Evolutionary conservation across 2,797 vertebrate species (phyloP).

Genomic region (Bryconaethiops microstoma): DNA sequence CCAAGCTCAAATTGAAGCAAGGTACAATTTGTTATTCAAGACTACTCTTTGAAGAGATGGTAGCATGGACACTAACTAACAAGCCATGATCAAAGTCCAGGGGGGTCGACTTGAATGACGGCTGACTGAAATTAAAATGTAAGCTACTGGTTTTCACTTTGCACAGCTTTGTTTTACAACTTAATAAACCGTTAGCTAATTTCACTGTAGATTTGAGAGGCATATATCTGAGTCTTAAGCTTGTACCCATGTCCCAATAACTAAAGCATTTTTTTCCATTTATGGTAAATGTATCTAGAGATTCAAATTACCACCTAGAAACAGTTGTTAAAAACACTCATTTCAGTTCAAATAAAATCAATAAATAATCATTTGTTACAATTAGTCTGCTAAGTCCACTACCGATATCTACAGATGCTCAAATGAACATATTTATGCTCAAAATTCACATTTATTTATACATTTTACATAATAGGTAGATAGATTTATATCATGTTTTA

Average conservation of each 20-base stretch:
- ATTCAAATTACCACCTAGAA: no score
- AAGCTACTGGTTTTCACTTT: conserved; percentile 14
- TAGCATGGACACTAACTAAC: conserved; percentile 53
- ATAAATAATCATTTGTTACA: no score
- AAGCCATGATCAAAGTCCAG: conserved; percentile 61
- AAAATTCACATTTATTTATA: no score
- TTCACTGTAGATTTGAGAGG: conserved; percentile 10
- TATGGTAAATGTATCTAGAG: no score
- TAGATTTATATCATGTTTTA: no score
- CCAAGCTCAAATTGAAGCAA: conserved; percentile 43
- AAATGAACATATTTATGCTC: no score
- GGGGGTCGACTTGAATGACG: conserved; percentile 27
- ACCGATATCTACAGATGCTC: no score
- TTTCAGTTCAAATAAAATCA: no score
- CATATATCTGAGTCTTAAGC: not conserved
- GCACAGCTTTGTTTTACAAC: conserved; percentile 13
- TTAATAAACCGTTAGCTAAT: conserved; percentile 16
- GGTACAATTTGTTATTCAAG: conserved; percentile 48
- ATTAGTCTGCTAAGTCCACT: no score
- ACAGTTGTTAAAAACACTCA: no score
- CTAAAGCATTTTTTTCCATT: no score
- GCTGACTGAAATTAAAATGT: conserved; percentile 32
- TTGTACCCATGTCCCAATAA: not conserved
- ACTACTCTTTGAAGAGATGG: conserved; percentile 20
- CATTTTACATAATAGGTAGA: no score